phyloP scores from a whole-genome alignment of 2,113 vertebrate species.

The Haemorhous mexicanus region DNA sequence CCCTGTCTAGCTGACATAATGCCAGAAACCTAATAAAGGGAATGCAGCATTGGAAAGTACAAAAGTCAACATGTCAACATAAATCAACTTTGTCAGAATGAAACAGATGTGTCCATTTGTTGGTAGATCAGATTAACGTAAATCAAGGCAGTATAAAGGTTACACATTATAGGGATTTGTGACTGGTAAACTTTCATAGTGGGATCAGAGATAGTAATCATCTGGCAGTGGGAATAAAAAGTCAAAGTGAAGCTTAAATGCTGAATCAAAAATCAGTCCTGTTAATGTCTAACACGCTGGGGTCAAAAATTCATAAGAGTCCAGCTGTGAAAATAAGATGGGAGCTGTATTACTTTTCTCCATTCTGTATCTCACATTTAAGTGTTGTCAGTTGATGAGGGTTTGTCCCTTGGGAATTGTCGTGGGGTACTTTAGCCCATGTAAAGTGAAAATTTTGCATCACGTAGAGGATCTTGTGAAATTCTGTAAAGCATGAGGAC shows the following conservation, averaged over 20 bases:
- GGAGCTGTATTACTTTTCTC: constrained; percentile 45
- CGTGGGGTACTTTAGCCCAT: constrained; percentile 34
- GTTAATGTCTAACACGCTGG: constrained; percentile 37
- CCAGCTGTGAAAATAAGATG: constrained; percentile 42
- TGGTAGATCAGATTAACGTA: constrained; percentile 54
- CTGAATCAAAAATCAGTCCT: constrained; percentile 26
- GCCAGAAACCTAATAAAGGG: constrained; percentile 30
- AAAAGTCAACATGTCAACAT: constrained; percentile 51
- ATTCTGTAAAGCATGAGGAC: constrained; percentile 56
- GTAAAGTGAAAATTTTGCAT: constrained; percentile 66
- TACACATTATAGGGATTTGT: constrained; percentile 14
- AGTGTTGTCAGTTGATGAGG: constrained; percentile 58
- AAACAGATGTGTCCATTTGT: constrained; percentile 52
- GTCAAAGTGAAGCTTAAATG: constrained; percentile 38
- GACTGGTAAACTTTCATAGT: constrained; percentile 42
- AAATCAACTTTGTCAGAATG: constrained; percentile 57
- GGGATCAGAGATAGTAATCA: constrained; percentile 14
- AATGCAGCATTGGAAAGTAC: constrained; percentile 31
- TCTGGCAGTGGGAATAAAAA: constrained; percentile 37
- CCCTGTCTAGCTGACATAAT: neutral
- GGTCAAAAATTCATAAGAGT: constrained; percentile 44
- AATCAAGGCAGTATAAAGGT: constrained; percentile 25
- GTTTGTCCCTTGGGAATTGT: constrained; percentile 51
- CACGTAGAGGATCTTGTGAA: constrained; percentile 55
- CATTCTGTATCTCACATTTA: constrained; percentile 24